phyloP scores from a whole-genome alignment of 2,113 vertebrate species.

The Halichoerus grypus region DNA sequence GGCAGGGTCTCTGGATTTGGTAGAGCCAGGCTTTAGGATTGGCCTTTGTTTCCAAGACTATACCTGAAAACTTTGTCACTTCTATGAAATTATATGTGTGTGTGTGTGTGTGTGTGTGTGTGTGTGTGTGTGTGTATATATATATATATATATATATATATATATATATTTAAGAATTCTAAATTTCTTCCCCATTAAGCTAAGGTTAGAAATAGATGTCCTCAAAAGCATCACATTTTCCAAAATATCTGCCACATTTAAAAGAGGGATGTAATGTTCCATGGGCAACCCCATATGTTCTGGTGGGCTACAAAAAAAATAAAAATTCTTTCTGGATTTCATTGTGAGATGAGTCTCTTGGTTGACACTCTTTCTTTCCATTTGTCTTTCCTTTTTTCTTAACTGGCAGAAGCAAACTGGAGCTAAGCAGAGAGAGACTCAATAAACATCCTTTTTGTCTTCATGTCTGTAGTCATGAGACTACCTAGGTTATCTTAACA shows the following conservation, averaged over 20 bases:
- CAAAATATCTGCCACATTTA: background rate
- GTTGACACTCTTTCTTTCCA: background rate
- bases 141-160: background rate
- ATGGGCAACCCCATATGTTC: background rate
- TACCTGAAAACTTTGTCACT: conserved; percentile 34
- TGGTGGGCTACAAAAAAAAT: background rate
- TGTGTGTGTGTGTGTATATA: background rate
- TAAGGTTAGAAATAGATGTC: background rate
- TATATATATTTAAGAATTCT: background rate
- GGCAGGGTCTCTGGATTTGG: background rate
- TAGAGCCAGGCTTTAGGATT: background rate
- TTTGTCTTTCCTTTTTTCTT: background rate
- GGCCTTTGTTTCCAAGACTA: background rate
- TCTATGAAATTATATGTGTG: background rate
- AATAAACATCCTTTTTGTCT: background rate
- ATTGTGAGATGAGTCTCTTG: background rate
- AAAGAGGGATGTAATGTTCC: background rate
- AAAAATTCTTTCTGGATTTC: background rate
- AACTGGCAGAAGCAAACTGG: background rate
- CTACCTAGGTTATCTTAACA: background rate
- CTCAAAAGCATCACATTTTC: background rate
- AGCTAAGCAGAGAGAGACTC: background rate
- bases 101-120: no score
- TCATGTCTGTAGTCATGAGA: background rate
- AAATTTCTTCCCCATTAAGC: background rate